These are phyloP conservation scores for Cataglyphis hispanica DNA, from an alignment of 1,140 invertebrate genomes.

Conservation along the genomic window DNA sequence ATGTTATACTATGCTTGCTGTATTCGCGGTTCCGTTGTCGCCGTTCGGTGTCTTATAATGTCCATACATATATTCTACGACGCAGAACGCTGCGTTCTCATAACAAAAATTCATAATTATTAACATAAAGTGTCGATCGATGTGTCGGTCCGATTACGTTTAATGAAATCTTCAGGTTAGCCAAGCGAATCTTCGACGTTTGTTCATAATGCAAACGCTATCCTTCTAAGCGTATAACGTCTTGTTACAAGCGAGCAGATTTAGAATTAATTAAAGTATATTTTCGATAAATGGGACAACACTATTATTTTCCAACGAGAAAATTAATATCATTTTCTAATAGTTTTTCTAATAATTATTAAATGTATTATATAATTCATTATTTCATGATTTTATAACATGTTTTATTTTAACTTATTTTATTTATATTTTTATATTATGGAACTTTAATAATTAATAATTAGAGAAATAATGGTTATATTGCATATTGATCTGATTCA, in stretches of 20 bases:
- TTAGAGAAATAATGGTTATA: too few species aligned
- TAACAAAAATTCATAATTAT: conserved; percentile 56
- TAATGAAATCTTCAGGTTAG: conserved; percentile 30
- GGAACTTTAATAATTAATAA: too few species aligned
- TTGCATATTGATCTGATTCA: too few species aligned
- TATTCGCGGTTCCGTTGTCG: conserved; percentile 67
- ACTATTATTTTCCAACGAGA: conserved; percentile 3
- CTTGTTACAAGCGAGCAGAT: conserved; percentile 23
- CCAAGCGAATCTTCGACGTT: conserved; percentile 17
- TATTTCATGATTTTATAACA: not conserved
- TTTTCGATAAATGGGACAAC: conserved; percentile 24
- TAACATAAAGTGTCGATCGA: not conserved
- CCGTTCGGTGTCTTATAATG: conserved; percentile 75
- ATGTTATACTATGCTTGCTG: conserved; percentile 82
- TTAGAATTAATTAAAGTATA: conserved; percentile 19
- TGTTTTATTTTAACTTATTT: not conserved
- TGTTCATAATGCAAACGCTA: not conserved
- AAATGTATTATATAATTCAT: not conserved
- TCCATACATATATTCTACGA: conserved; percentile 72
- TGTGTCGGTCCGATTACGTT: not conserved
- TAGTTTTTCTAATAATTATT: not conserved
- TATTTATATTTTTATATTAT: too few species aligned
- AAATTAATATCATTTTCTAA: conserved; percentile 14
- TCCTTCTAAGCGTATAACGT: conserved; percentile 40
- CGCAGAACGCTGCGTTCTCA: conserved; percentile 31